Evolutionary conservation across 2,888 invertebrate genomes (phyloP), one percentile per base, ranked within the genome.

Genomic region (Machimus atricapillus): DNA sequence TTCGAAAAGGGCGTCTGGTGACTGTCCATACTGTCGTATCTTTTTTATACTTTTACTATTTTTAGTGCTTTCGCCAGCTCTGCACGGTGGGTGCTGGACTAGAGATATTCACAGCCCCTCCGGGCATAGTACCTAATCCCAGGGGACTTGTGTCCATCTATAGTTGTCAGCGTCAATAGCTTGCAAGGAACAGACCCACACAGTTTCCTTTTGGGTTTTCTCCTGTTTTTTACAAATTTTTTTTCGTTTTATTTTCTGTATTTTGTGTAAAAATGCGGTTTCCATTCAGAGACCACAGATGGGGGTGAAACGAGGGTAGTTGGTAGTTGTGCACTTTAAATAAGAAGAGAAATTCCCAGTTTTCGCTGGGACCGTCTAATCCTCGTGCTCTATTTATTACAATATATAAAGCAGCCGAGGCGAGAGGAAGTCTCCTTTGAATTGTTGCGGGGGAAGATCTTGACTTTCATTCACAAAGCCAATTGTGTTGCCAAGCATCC

Each of bases 41-140:
- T 81, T 81, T 31, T 81, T 66, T 83, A 37, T 82, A 37, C 40
- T 37, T 66, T 40, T 40, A 8, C 40, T 40, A 40, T 40, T 8
- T 40, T 40, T 12, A 4, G 46, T n/a, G 14, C 34, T 83, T 83
- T 83, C 46, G 58, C 27, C 40, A 46, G 43, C 79, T 16, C 6
- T 14, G 40, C 16, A 23, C 27, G 43, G 12, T 19, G 16, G 27
- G 78, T 37, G 37, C 40, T 56, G 23, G 16, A 34, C 12, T 27
- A 56, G 34, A 40, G 40, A 83, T 83, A 83, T 83, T 83, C 66
- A 83, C 40, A 83, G 82, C 46, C 66, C 82, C 58, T 66, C 82
- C 66, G 12, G 66, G 40, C 23, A 34, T 14, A 66, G 37, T 83
- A 40, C 40, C 40, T 40, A 83, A 83, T 66, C 82, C 82, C 37